Evolutionary conservation across 2,888 invertebrate genomes (phyloP).

Genomic region (Hypomecis atomaria): DNA sequence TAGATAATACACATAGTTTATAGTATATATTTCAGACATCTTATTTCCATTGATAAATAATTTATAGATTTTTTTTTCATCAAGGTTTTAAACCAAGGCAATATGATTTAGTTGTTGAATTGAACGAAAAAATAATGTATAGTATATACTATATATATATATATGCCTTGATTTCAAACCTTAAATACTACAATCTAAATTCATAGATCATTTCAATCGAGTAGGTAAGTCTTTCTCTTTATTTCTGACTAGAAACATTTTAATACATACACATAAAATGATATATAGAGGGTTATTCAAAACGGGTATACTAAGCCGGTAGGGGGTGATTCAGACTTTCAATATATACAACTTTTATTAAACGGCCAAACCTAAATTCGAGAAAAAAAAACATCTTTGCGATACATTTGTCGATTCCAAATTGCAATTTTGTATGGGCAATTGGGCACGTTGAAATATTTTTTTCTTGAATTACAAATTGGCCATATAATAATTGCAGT

Average conservation of each 20-base stretch:
- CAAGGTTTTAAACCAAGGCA: neutral
- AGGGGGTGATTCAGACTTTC: no score
- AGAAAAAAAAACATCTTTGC: no score
- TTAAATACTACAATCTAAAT: neutral
- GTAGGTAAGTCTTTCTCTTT: slow-evolving; percentile 33
- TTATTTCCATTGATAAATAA: slow-evolving; percentile 2
- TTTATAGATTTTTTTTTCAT: neutral
- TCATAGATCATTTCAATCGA: slow-evolving; percentile 14
- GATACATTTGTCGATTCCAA: no score
- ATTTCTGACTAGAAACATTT: slow-evolving; percentile 43
- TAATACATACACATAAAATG: slow-evolving; percentile 22
- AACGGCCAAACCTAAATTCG: no score
- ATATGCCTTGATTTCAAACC: slow-evolving; percentile 5
- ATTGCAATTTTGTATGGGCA: no score
- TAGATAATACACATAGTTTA: neutral
- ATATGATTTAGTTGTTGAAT: no score
- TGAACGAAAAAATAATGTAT: no score
- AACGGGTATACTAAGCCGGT: no score
- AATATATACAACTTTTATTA: no score
- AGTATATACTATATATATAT: neutral
- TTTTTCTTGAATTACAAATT: no score
- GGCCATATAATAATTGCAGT: no score
- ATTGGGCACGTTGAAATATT: no score
- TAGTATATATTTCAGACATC: slow-evolving; percentile 2
- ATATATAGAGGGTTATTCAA: neutral